Evolutionary conservation across 1,140 invertebrate species (phyloP), one percentile per base, ranked within the genome.

Genomic region (Drosophila nigromelanica): DNA sequence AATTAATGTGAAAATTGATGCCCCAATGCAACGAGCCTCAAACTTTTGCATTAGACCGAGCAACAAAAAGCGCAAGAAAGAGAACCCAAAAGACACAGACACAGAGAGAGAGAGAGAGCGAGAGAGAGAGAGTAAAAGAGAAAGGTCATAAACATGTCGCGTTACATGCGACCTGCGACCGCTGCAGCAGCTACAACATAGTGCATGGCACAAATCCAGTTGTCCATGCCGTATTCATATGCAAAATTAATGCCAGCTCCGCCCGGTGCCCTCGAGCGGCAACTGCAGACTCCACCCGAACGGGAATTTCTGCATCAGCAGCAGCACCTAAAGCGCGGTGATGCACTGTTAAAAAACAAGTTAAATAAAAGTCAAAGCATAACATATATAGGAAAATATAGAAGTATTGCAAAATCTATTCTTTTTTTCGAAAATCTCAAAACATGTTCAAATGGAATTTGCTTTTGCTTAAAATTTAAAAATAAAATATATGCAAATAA

Each of bases 1-100:
- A 80, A 78, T 70, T 68, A 62, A 75, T 78, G 72, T 67, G 67
- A 72, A 80, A 75, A 68, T 75, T 70, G 71, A 78, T 56, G 63
- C 61, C 33, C 8, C 21, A 47, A 52, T 45, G 14, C 48, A 24
- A 55, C 30, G 60, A 15, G 21, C 40, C 27, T 47, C 14, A 27
- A 21, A 27, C 24, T 47, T 64, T 64, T 66, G 39, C 50, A 45
- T 67, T 43, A 54, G 27, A 7, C 8, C 24, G 30, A 24, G 42
- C 6, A 3, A 48, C 2, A 27, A 18, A 15, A 0, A 33, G 6
- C 14, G 42, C 4, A 3, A 2, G 1, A 27, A 3, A 40, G 7
- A 40, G 5, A 40, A 24, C 33, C 3, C 6, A 10, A 27, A 11
- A 24, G 58, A 11, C 11, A 47, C 1, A 14, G 18, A 15, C 1